These are phyloP conservation scores for Zaprionus capensis DNA, from an alignment of 1,140 invertebrate genomes.

Conservation along the genomic window DNA sequence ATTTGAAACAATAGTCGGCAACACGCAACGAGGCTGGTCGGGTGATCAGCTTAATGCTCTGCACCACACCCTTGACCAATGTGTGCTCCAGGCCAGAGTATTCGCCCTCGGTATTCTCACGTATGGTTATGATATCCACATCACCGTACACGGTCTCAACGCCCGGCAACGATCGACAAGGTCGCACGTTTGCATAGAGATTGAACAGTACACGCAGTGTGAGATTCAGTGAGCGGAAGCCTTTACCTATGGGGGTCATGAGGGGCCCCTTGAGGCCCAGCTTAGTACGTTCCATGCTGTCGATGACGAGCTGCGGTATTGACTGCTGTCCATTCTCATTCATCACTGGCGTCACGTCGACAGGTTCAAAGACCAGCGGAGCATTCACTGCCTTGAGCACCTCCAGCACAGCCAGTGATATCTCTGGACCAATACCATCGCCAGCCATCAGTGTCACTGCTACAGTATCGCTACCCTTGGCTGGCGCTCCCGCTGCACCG, in stretches of 20 bases:
- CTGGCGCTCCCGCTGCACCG: neutral
- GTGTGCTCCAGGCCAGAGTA: slow-evolving; percentile 99
- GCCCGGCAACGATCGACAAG: slow-evolving; percentile 98
- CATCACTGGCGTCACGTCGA: slow-evolving; percentile 99
- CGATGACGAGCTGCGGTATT: slow-evolving; percentile 97
- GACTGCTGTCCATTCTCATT: slow-evolving; percentile 96
- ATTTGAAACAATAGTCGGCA: slow-evolving; percentile 99
- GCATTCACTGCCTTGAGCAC: slow-evolving; percentile 97
- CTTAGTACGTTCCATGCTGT: slow-evolving; percentile 98
- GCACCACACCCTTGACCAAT: slow-evolving; percentile 99
- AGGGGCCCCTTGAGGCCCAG: slow-evolving; percentile 99
- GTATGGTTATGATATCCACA: slow-evolving; percentile 99
- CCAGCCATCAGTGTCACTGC: slow-evolving; percentile 93
- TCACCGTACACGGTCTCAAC: slow-evolving; percentile 99
- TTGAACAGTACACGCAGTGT: slow-evolving; percentile 99
- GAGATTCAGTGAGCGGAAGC: slow-evolving; percentile 98
- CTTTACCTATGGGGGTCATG: slow-evolving; percentile 99
- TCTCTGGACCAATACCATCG: slow-evolving; percentile 99
- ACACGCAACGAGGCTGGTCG: slow-evolving; percentile 97
- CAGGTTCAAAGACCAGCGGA: slow-evolving; percentile 98
- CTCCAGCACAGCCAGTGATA: slow-evolving; percentile 97
- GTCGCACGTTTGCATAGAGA: slow-evolving; percentile 99
- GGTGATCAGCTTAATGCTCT: slow-evolving; percentile 99
- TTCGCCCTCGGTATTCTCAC: slow-evolving; percentile 99
- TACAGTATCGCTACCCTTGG: neutral